Conservation (phyloP, 2,113 vertebrate genomes). For the Eclectus roratus region DNA sequence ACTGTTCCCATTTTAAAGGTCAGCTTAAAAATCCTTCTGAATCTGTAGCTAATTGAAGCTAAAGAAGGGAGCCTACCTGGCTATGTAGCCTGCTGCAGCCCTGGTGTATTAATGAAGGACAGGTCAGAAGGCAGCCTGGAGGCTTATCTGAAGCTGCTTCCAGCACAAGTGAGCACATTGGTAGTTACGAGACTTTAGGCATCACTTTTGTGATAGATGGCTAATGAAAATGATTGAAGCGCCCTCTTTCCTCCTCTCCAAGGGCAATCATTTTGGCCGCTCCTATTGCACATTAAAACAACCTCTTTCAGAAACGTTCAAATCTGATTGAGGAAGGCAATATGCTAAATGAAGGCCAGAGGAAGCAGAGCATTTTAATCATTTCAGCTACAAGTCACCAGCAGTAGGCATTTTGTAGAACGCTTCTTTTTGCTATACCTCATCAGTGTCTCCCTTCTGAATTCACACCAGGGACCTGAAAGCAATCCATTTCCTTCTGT, state of each 20-base stretch:
- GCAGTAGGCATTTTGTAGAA: not conserved
- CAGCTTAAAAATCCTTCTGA: not conserved
- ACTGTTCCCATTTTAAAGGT: not conserved
- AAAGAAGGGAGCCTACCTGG: not conserved
- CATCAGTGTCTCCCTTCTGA: not conserved
- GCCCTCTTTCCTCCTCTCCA: not conserved
- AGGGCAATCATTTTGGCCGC: not conserved
- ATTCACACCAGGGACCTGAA: not conserved
- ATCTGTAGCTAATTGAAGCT: not conserved
- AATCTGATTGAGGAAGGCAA: not conserved
- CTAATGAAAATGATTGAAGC: not conserved
- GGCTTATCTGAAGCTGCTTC: not conserved
- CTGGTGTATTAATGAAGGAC: not conserved
- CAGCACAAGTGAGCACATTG: not conserved
- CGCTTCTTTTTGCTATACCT: not conserved
- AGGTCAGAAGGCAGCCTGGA: not conserved
- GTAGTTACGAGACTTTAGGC: not conserved
- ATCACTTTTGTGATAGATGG: not conserved
- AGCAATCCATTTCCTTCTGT: constrained; percentile 2
- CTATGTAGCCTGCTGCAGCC: not conserved
- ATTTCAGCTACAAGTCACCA: not conserved
- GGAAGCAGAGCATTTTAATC: not conserved
- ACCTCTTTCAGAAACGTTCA: not conserved
- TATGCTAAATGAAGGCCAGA: not conserved
- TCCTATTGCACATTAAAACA: not conserved